Percentiles rank a stretch among this genome's conserved stretches.
Conservation (phyloP, 2,888 invertebrate genomes). For the Drosophila nr. perissopoda region DNA sequence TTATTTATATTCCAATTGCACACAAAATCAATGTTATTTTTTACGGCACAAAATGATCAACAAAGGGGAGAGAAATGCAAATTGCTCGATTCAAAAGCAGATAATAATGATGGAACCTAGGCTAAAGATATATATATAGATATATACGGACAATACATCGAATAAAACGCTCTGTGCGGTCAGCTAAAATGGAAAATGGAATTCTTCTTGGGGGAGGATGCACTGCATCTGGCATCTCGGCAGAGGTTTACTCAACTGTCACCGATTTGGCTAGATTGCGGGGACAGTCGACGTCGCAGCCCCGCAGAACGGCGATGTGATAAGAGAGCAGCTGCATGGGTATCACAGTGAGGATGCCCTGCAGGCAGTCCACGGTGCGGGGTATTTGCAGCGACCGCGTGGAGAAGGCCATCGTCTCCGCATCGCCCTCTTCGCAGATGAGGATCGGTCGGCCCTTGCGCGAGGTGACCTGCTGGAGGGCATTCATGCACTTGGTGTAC, state of each 20-base stretch:
- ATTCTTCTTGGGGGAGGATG: constrained; percentile 41
- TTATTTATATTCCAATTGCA: constrained; percentile 40
- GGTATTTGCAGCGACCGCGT: constrained; percentile 94
- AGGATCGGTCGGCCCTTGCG: constrained; percentile 96
- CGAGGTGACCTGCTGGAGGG: constrained; percentile 96
- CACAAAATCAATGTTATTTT: constrained; percentile 11
- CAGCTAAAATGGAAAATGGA: constrained; percentile 62
- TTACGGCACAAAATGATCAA: constrained; percentile 21
- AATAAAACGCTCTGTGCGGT: constrained; percentile 29
- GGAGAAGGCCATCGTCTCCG: constrained; percentile 92
- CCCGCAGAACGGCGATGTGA: constrained; percentile 97
- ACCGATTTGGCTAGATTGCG: constrained; percentile 99
- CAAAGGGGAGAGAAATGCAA: constrained; percentile 1
- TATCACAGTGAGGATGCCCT: constrained; percentile 97
- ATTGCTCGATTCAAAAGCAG: neutral
- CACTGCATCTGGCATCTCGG: neutral
- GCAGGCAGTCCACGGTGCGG: constrained; percentile 97
- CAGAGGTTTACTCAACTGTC: constrained; percentile 91
- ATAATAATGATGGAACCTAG: neutral
- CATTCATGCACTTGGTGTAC: constrained; percentile 98
- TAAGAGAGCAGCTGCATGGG: constrained; percentile 99
- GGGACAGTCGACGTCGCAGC: constrained; percentile 98
- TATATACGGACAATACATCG: constrained; percentile 18
- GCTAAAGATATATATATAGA: neutral
- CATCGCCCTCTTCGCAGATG: constrained; percentile 96